Conservation (phyloP, 30 jellyfish, hydroid and myxozoan genomes). For the Pelagia noctiluca region DNA sequence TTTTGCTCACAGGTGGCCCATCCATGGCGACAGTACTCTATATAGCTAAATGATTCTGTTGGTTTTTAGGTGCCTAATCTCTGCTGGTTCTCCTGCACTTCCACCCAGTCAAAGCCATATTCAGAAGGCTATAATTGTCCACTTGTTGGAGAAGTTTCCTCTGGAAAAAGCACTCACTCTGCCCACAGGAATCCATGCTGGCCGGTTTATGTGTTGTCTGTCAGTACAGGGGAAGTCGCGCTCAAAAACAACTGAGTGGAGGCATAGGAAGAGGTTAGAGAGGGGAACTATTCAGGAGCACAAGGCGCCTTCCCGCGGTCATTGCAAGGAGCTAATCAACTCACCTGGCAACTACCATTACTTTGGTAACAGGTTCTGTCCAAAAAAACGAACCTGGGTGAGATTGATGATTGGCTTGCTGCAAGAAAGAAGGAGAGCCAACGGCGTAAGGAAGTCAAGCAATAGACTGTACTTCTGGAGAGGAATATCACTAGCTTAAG, state of each 20-base stretch:
- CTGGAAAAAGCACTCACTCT: no score
- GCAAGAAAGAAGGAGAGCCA: not conserved
- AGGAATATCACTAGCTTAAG: no score
- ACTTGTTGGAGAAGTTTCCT: not conserved
- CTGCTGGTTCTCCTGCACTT: not conserved
- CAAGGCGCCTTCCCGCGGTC: not conserved
- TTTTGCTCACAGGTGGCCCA: no score
- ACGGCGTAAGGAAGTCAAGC: no score
- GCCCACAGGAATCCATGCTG: not conserved
- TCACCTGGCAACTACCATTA: not conserved
- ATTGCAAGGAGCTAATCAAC: not conserved
- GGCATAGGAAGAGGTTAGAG: not conserved
- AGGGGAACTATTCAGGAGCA: not conserved
- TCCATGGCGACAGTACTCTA: no score
- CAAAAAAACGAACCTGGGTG: not conserved
- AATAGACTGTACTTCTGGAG: no score
- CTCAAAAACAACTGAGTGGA: not conserved
- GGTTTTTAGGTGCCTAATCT: not conserved
- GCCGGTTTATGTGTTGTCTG: not conserved
- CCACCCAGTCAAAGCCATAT: not conserved
- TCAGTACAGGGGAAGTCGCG: not conserved
- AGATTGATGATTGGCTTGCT: not conserved
- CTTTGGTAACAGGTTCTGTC: not conserved
- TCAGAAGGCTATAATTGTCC: not conserved
- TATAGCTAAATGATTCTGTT: no score